Evolutionary conservation across 1,140 invertebrate species (phyloP), one percentile per base, ranked within the genome.

Genomic region (Brachionus sp.): DNA sequence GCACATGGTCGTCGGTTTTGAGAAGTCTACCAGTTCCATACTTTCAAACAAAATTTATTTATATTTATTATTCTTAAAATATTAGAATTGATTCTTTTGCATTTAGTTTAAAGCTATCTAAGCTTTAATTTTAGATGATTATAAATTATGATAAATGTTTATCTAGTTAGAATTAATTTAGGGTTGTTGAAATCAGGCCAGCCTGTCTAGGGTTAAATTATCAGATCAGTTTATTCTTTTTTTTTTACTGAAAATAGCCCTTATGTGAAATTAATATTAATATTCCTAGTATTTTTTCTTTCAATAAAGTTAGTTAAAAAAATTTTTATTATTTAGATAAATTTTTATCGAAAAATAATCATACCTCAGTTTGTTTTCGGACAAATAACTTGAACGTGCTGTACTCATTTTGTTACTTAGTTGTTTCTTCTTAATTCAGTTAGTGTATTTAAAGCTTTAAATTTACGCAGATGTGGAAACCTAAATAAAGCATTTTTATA

Each of bases 21-120:
- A 66, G 42, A 82, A 82, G 19, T 82, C 80, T n/a, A 82, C n/a
- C 10, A 50, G 33, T 46, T 82, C 80, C 80, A 82, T 68, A 23
- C 66, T 68, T 50, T 33, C 10, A 16, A 39, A 16, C 35, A 19
- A n/a, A 9, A 29, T 66, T 16, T n/a, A 35, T 37, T 37, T 3
- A n/a, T 39, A 37, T 29, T 29, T 29, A 37, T 9, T 4, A 4
- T 13, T 70, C n/a, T 70, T 70, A 12, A 13, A 33, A 33, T 33
- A 29, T 13, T 29, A 25, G 29, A 66, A 33, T 33, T 66, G 33
- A 33, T 57, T 57, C 5, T 57, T 29, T 57, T 57, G 50, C 19
- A 57, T 57, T 57, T 0, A 57, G 16, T 23, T 23, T 16, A 23
- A 57, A 57, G 29, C 50, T 57, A 23, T 23, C 50, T 23, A 6